Percentiles rank a stretch among this genome's conserved stretches.
Evolutionary conservation across 2,888 invertebrate genomes (phyloP).

Genomic region (Aspidiotus rigidus): DNA sequence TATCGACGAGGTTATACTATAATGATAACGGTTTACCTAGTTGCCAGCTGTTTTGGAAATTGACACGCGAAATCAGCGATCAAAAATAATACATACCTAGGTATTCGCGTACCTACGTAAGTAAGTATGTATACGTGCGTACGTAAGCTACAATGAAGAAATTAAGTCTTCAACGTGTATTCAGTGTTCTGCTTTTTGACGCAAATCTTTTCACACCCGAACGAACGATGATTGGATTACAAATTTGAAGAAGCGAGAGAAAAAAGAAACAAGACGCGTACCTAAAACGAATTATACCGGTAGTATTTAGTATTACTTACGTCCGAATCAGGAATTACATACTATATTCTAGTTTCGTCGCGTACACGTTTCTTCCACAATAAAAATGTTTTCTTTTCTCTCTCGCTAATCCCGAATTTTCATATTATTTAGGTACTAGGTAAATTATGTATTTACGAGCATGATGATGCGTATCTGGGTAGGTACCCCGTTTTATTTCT

Average conservation of each 20-base stretch:
- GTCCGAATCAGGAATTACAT: too few relatives aligned
- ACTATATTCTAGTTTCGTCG: too few relatives aligned
- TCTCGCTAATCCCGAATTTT: background rate
- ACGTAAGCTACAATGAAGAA: background rate
- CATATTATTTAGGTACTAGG: background rate
- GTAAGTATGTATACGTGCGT: background rate
- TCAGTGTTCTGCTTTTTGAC: background rate
- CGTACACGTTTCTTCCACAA: background rate
- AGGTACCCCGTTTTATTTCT: too few relatives aligned
- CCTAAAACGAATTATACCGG: too few relatives aligned
- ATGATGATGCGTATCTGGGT: background rate
- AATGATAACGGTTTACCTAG: too few relatives aligned
- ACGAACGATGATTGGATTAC: background rate
- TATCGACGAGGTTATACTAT: background rate
- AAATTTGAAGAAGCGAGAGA: background rate
- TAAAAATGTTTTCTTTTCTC: background rate
- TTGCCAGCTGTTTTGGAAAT: slow-evolving; percentile 1
- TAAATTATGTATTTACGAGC: background rate
- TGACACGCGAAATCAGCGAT: background rate
- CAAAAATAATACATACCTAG: background rate
- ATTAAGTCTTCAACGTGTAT: slow-evolving; percentile 12
- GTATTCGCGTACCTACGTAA: background rate
- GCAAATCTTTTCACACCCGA: background rate
- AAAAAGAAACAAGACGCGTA: too few relatives aligned
- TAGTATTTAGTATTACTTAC: too few relatives aligned